phyloP scores from a whole-genome alignment of 2,888 invertebrate species.

The Drosophila bunnanda region DNA sequence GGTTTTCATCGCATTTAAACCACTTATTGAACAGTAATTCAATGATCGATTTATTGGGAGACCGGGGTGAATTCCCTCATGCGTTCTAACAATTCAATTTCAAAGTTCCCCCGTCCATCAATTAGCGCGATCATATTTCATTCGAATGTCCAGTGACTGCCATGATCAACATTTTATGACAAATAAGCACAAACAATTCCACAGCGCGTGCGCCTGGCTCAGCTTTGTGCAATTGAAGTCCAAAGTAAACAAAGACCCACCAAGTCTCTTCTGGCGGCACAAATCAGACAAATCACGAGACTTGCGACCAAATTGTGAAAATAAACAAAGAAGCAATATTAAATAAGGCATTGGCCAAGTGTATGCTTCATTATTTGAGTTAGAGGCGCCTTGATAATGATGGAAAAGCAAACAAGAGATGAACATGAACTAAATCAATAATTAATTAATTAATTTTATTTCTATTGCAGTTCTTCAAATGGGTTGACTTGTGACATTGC shows the following conservation, averaged over 20 bases:
- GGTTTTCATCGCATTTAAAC: neutral
- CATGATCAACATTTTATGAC: slow-evolving; percentile 44
- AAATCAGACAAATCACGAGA: slow-evolving; percentile 44
- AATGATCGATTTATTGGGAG: neutral
- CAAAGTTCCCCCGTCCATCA: slow-evolving; percentile 35
- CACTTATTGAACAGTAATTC: neutral
- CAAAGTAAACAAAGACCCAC: slow-evolving; percentile 31
- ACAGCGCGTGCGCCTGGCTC: slow-evolving; percentile 59
- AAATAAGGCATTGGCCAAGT: slow-evolving; percentile 16
- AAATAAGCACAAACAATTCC: slow-evolving; percentile 33
- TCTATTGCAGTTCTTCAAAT: slow-evolving; percentile 84
- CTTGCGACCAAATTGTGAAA: slow-evolving; percentile 19
- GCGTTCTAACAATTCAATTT: slow-evolving; percentile 5
- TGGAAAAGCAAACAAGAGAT: slow-evolving; percentile 3
- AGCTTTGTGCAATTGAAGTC: slow-evolving; percentile 26
- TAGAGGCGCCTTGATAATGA: slow-evolving; percentile 31
- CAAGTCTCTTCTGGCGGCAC: slow-evolving; percentile 7
- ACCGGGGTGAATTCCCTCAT: neutral
- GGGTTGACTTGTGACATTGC: slow-evolving; percentile 84
- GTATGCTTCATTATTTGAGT: neutral
- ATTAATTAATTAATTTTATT: slow-evolving; percentile 27
- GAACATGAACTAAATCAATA: slow-evolving; percentile 23
- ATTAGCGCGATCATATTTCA: slow-evolving; percentile 57
- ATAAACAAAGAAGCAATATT: slow-evolving; percentile 40
- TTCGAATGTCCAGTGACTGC: slow-evolving; percentile 43